phyloP scores from a whole-genome alignment of 2,797 vertebrate genomes.

The Myripristis jacobus region DNA sequence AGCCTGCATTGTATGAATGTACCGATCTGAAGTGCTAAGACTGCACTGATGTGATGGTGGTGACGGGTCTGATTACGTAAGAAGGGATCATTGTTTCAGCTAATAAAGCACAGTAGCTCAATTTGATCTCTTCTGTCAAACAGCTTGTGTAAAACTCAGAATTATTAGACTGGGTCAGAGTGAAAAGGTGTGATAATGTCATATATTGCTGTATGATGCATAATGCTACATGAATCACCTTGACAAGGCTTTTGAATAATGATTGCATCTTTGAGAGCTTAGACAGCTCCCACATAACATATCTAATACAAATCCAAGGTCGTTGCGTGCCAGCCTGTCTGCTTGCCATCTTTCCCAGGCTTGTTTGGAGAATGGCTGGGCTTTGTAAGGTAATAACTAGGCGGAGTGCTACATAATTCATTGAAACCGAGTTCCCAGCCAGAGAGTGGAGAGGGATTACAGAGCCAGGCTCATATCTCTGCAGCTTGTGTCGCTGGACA shows the following conservation, averaged over 20 bases:
- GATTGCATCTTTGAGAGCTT: constrained; percentile 51
- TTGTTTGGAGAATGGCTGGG: constrained; percentile 59
- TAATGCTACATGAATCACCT: constrained; percentile 48
- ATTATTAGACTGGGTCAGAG: constrained; percentile 24
- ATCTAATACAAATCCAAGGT: constrained; percentile 60
- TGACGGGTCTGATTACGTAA: background rate
- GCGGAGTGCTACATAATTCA: constrained; percentile 62
- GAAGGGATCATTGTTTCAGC: constrained; percentile 6
- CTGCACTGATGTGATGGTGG: background rate
- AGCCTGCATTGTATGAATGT: background rate
- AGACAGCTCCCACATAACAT: constrained; percentile 4
- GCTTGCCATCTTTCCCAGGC: constrained; percentile 38
- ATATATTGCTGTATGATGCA: background rate
- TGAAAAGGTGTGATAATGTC: constrained; percentile 23
- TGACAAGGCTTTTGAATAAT: constrained; percentile 37
- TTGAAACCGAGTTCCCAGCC: constrained; percentile 51
- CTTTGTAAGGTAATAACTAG: constrained; percentile 57
- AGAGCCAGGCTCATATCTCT: constrained; percentile 52
- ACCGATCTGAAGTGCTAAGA: background rate
- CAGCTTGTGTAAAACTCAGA: constrained; percentile 30
- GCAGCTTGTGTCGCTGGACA: constrained; percentile 36
- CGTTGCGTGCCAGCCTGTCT: constrained; percentile 19
- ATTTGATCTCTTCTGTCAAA: constrained; percentile 15
- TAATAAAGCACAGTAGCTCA: constrained; percentile 40
- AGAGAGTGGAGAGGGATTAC: constrained; percentile 58